Base-by-base conservation (phyloP, 2,888 invertebrate genomes). In the Orthonevra nobilis region DNA sequence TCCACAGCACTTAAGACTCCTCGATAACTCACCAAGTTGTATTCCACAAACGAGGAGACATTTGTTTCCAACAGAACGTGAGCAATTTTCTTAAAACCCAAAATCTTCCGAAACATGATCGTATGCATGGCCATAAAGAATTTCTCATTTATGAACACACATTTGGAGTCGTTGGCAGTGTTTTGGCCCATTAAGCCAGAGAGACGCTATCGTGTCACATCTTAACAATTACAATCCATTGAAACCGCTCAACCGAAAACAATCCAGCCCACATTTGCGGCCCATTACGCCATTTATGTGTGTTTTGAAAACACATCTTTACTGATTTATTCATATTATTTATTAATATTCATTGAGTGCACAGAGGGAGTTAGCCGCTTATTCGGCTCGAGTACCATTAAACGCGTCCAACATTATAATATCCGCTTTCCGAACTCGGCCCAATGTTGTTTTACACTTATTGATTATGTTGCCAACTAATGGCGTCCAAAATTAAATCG, bases 201-300 rank as follows among this genome's bases (percentile, higher is more conserved):
- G 30, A 42, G 23, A n/a, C 54, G 26, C n/a, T 34, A 32, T 19
- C 19, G 14, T 34, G 44, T 66, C 44, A 54, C 66, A 44, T 28
- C 20, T 36, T 20, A 26, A 26, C 36, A 34, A 58, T 60, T 60
- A 58, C 56, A 56, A 40, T 48, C 42, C 32, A 61, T 14, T 38
- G 23, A 28, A 34, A 9, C 14, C 20, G 14, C 52, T 28, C 44
- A 44, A 36, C 15, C 15, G 12, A 54, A 44, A 46, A 52, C 60
- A 44, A 54, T 26, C 34, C 60, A 69, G 30, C 69, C 69, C 50
- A 60, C 58, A 50, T 50, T 69, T 56, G 48, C 54, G 52, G 12
- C 36, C 38, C 44, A 61, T 70, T 70, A 61, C 38, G 69, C 54
- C 46, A 32, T 60, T 50, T 69, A 42, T 32, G 38, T 32, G 12